Evolutionary conservation across 2,888 invertebrate species (phyloP).

Genomic region (Lamellibrachia satsuma): DNA sequence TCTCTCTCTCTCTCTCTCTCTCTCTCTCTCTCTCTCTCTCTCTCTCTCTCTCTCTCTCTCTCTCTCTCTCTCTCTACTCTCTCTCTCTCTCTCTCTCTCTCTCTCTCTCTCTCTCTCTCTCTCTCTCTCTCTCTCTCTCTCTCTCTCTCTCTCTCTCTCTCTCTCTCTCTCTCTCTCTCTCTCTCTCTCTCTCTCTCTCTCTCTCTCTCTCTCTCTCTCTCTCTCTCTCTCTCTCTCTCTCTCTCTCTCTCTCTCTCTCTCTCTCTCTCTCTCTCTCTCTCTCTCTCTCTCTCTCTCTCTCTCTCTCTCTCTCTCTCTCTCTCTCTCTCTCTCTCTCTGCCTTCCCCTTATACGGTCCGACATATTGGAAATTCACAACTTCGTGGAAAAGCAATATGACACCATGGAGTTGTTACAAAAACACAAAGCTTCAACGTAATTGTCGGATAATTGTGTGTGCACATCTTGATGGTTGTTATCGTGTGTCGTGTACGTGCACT

Average conservation of each 20-base stretch:
- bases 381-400: no score
- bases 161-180: slow-evolving; percentile 27
- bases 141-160: slow-evolving; percentile 29
- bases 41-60: slow-evolving; percentile 30
- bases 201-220: slow-evolving; percentile 35
- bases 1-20: slow-evolving; percentile 32
- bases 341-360: no score
- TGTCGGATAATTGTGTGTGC: no score
- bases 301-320: slow-evolving; percentile 27
- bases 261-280: slow-evolving; percentile 29
- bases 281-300: slow-evolving; percentile 31
- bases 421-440: no score
- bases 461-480: no score
- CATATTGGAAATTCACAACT: no score
- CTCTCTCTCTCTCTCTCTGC: no score
- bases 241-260: slow-evolving; percentile 34
- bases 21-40: slow-evolving; percentile 26
- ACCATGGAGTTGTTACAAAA: no score
- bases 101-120: slow-evolving; percentile 27
- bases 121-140: slow-evolving; percentile 30
- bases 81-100: no score
- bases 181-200: slow-evolving; percentile 23
- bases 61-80: slow-evolving; percentile 26
- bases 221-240: slow-evolving; percentile 35
- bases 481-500: no score